A percentile compares a stretch with the other conserved stretches of the same genome.
These are phyloP conservation scores for Clepsis dumicolana DNA, from an alignment of 2,888 invertebrate genomes.

Conservation along the genomic window DNA sequence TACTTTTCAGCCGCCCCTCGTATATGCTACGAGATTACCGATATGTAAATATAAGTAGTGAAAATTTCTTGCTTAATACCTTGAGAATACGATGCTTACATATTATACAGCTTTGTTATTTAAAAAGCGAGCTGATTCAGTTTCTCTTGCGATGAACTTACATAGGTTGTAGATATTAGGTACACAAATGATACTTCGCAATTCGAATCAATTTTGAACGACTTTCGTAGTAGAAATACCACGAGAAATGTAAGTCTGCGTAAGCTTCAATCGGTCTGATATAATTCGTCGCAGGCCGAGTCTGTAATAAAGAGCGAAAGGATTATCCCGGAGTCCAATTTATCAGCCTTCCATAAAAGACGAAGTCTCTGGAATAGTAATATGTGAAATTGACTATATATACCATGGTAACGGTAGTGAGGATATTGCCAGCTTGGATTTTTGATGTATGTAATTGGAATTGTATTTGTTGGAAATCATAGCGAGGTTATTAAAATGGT, in stretches of 20 bases:
- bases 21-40: no score
- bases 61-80: no score
- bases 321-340: slow-evolving; percentile 74
- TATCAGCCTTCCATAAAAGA: slow-evolving; percentile 63
- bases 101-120: no score
- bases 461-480: neutral
- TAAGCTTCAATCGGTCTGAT: slow-evolving; percentile 26
- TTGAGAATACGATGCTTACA: no score
- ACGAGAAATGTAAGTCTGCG: slow-evolving; percentile 19
- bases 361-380: slow-evolving; percentile 16
- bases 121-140: neutral
- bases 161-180: no score
- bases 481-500: neutral
- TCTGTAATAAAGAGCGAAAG: slow-evolving; percentile 60
- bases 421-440: neutral
- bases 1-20: no score
- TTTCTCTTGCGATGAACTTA: no score
- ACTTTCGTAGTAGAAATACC: neutral
- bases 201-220: neutral
- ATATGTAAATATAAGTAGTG: no score
- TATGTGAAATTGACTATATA: slow-evolving; percentile 21
- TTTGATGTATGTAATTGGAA: neutral
- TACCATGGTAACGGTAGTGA: neutral
- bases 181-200: neutral
- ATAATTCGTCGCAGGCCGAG: slow-evolving; percentile 42